phyloP scores from a whole-genome alignment of 2,113 vertebrate species.

The Edolisoma coerulescens region DNA sequence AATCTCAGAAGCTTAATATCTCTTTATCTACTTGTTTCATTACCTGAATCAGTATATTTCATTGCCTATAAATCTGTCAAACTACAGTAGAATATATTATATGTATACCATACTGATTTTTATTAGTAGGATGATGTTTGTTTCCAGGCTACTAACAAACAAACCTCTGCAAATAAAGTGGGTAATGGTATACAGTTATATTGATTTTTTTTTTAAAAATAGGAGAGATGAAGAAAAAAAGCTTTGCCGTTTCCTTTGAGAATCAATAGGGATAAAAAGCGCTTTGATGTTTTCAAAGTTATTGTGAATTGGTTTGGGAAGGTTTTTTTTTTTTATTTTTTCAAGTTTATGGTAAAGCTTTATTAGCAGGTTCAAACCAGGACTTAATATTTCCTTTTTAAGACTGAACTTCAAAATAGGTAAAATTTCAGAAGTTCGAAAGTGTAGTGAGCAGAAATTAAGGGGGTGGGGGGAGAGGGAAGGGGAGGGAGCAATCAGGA shows the following conservation, averaged over 20 bases:
- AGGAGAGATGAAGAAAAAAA: background rate
- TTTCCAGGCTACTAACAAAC: background rate
- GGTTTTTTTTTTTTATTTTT: fast-evolving
- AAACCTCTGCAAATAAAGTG: background rate
- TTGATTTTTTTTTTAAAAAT: background rate
- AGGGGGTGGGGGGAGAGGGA: fast-evolving
- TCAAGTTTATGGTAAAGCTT: background rate
- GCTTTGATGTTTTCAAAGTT: background rate
- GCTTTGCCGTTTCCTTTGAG: background rate
- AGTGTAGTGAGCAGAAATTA: background rate
- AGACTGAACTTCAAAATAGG: background rate
- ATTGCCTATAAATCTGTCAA: background rate
- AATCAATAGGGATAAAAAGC: background rate
- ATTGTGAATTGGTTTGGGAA: background rate
- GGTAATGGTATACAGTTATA: background rate
- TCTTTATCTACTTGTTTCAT: background rate
- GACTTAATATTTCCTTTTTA: background rate
- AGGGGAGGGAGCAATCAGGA: background rate
- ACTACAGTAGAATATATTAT: background rate
- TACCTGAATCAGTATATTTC: background rate
- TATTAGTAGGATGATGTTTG: background rate
- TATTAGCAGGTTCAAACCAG: background rate
- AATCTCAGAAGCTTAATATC: background rate
- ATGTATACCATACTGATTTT: background rate
- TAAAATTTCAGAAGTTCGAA: background rate